phyloP scores from a whole-genome alignment of 2,113 vertebrate genomes.

The Regulus satrapa region DNA sequence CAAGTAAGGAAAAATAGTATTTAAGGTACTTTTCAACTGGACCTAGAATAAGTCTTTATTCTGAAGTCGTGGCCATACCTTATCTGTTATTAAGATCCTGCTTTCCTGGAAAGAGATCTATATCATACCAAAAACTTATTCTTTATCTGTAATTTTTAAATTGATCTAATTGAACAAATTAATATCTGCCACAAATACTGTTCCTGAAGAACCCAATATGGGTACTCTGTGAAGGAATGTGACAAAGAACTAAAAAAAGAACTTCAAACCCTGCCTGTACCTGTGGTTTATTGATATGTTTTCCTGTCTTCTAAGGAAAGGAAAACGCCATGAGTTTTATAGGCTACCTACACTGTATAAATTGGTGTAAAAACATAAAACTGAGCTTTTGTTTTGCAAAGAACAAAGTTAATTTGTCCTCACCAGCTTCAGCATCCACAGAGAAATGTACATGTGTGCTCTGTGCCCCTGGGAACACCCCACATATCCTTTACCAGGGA shows the following conservation, averaged over 20 bases:
- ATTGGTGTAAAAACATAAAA: neutral
- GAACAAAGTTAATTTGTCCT: neutral
- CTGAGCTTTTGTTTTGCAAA: neutral
- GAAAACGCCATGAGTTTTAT: neutral
- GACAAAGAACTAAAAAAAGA: neutral
- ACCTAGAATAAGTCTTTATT: neutral
- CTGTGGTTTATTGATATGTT: neutral
- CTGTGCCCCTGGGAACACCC: neutral
- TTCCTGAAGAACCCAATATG: neutral
- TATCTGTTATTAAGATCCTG: neutral
- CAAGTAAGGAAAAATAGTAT: neutral
- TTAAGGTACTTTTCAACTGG: neutral
- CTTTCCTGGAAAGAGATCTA: neutral
- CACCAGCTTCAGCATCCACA: neutral
- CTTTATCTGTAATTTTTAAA: neutral
- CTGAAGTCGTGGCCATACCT: neutral
- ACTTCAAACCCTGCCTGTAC: neutral
- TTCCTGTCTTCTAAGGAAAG: neutral
- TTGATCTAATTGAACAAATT: neutral
- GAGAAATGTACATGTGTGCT: neutral
- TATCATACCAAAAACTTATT: neutral
- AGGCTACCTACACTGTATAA: neutral
- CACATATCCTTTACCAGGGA: neutral
- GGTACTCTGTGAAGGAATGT: neutral
- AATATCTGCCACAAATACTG: neutral